A percentile compares a stretch with the other conserved stretches of the same genome.
Evolutionary conservation across 2,888 invertebrate species (phyloP).

Genomic region (Dendrolimus houi): DNA sequence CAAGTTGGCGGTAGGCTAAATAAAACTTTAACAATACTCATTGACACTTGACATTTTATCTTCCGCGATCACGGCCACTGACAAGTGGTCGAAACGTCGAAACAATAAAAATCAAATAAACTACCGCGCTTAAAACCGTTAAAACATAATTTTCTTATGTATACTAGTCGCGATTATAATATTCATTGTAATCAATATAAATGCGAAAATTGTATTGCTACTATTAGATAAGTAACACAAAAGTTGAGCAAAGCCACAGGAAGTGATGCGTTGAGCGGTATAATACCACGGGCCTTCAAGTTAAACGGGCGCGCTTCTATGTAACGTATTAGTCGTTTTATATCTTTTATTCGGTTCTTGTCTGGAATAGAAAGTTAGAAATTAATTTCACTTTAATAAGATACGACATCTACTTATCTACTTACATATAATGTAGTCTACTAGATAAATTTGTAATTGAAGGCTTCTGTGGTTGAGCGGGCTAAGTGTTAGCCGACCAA

Average conservation of each 20-base stretch:
- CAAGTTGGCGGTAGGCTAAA: too few relatives aligned
- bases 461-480: too few relatives aligned
- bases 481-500: too few relatives aligned
- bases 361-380: slow-evolving; percentile 5
- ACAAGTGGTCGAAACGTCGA: not conserved
- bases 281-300: slow-evolving; percentile 10
- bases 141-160: too few relatives aligned
- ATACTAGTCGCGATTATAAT: not conserved
- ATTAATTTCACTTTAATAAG: too few relatives aligned
- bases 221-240: slow-evolving; percentile 17
- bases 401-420: too few relatives aligned
- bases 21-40: too few relatives aligned
- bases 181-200: not conserved
- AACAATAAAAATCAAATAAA: not conserved
- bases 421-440: too few relatives aligned
- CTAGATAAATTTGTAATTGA: too few relatives aligned
- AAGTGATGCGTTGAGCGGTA: slow-evolving; percentile 17
- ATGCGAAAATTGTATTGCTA: slow-evolving; percentile 13
- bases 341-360: not conserved
- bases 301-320: slow-evolving; percentile 12
- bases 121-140: too few relatives aligned
- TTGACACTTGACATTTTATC: too few relatives aligned
- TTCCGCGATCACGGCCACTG: too few relatives aligned
- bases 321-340: slow-evolving; percentile 11
- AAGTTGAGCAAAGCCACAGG: slow-evolving; percentile 12